These are phyloP conservation scores for Sorex maritimensis DNA, from an alignment of 2,797 vertebrate species.

Conservation along the genomic window DNA sequence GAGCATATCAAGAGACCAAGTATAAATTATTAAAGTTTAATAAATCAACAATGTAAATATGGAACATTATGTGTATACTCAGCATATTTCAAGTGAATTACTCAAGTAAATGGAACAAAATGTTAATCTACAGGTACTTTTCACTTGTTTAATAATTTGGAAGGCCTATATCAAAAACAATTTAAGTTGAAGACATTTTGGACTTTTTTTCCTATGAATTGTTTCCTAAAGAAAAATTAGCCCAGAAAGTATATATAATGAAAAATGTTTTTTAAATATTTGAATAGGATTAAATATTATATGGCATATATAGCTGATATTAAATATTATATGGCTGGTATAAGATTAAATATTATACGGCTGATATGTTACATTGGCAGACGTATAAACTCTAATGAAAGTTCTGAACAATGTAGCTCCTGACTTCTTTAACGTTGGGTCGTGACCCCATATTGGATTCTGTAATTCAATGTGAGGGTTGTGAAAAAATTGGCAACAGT, in stretches of 20 bases:
- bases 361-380: not conserved
- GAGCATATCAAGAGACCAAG: constrained; percentile 16
- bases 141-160: not conserved
- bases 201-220: constrained; percentile 54
- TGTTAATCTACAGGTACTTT: constrained; percentile 20
- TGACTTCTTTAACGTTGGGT: no score
- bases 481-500: no score
- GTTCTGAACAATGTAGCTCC: not conserved
- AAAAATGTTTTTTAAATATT: not conserved
- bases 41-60: constrained; percentile 1
- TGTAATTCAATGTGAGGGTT: no score
- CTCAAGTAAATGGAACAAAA: not conserved
- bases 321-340: no score
- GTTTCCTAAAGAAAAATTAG: not conserved
- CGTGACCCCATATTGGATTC: no score
- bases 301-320: no score
- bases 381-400: not conserved
- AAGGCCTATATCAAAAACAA: not conserved
- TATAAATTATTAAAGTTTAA: constrained; percentile 37
- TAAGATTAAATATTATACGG: no score
- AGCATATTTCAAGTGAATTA: constrained; percentile 25
- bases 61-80: not conserved
- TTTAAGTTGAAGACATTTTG: not conserved
- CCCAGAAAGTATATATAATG: constrained; percentile 9
- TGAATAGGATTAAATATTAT: not conserved